Percentiles rank a stretch among this genome's conserved stretches.
phyloP scores from a whole-genome alignment of 1,140 invertebrate species.

The Thereuonema tuberculata region DNA sequence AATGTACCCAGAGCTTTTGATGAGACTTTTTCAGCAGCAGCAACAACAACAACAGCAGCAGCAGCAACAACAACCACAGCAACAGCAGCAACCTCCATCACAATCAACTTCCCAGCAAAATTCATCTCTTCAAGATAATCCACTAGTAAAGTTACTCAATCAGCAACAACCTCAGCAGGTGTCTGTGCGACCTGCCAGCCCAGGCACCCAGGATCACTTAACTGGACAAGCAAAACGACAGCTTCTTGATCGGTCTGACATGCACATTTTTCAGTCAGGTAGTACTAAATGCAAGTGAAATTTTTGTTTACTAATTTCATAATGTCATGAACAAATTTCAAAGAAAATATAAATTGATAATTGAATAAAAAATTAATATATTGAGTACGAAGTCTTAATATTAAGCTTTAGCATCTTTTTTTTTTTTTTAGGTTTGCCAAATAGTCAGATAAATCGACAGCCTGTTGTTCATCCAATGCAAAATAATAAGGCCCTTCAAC shows the following conservation, averaged over 20 bases:
- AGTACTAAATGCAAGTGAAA: no score
- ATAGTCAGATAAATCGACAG: no score
- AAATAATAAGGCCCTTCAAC: slow-evolving; percentile 36
- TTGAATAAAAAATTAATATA: no score
- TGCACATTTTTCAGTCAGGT: no score
- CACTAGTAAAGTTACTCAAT: slow-evolving; percentile 14
- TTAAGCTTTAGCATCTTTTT: no score
- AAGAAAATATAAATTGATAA: no score
- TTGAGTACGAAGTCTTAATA: no score
- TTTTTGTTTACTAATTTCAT: no score
- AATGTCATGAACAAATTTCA: no score
- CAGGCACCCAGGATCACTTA: neutral
- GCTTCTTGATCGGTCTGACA: neutral
- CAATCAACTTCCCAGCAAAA: neutral
- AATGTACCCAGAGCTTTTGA: slow-evolving; percentile 2
- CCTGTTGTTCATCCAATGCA: neutral
- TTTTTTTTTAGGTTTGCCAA: no score
- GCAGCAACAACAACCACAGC: slow-evolving; percentile 17
- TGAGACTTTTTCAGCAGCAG: slow-evolving; percentile 16
- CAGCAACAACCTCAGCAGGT: neutral
- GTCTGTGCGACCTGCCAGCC: neutral
- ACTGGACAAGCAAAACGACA: neutral
- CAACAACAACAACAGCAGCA: slow-evolving; percentile 9
- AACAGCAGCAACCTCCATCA: neutral
- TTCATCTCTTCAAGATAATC: slow-evolving; percentile 17